These are phyloP conservation scores for Melanerpes formicivorus DNA, from an alignment of 2,113 vertebrate genomes.

Conservation along the genomic window DNA sequence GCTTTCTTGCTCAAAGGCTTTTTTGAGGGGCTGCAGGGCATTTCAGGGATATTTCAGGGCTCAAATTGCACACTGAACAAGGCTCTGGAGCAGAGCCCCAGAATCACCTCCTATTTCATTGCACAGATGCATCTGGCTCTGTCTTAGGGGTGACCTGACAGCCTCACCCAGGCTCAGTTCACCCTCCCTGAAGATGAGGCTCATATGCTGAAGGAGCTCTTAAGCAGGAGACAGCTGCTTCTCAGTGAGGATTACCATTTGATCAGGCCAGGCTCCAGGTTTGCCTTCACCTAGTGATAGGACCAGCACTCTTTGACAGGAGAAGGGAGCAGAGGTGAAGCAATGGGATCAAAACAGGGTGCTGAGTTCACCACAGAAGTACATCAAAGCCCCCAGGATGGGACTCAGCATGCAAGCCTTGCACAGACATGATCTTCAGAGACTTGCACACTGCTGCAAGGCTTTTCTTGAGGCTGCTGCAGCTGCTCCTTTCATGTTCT, in stretches of 20 bases:
- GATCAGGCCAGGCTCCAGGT: background rate
- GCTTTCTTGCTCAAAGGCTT: background rate
- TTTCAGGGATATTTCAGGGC: background rate
- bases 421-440: background rate
- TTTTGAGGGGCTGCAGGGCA: background rate
- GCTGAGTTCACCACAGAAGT: background rate
- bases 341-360: background rate
- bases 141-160: background rate
- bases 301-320: background rate
- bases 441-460: background rate
- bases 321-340: background rate
- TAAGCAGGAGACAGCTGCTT: background rate
- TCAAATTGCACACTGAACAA: background rate
- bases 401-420: accelerated
- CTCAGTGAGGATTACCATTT: background rate
- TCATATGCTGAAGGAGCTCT: background rate
- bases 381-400: background rate
- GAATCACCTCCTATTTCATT: background rate
- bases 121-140: background rate
- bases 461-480: background rate
- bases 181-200: background rate
- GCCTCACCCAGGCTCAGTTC: background rate
- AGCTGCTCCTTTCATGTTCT: background rate
- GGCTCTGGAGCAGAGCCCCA: background rate
- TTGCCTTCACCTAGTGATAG: background rate